phyloP scores from a whole-genome alignment of 2,113 vertebrate species.

The Melanotaenia duboulayi region DNA sequence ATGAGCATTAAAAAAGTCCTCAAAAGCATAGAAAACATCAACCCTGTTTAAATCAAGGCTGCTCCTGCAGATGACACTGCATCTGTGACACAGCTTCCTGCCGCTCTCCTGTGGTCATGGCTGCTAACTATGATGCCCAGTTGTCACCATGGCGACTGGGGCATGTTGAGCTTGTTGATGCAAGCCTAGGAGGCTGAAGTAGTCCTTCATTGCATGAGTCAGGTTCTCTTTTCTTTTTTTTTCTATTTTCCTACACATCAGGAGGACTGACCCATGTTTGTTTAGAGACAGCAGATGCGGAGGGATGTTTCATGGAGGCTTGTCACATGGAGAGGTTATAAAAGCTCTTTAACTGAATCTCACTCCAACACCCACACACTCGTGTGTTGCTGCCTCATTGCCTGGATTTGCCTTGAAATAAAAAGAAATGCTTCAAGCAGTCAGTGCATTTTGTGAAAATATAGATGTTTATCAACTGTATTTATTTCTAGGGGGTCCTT shows the following conservation, averaged over 20 bases:
- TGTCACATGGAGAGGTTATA: slow-evolving; percentile 20
- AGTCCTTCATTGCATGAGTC: slow-evolving; percentile 53
- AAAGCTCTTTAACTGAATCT: slow-evolving; percentile 11
- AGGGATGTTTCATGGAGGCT: neutral
- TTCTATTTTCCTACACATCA: slow-evolving; percentile 10
- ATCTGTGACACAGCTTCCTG: slow-evolving; percentile 14
- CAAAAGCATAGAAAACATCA: neutral
- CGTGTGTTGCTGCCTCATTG: neutral
- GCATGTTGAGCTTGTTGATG: slow-evolving; percentile 31
- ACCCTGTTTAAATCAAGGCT: neutral
- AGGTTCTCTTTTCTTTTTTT: slow-evolving; percentile 14
- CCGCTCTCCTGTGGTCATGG: slow-evolving; percentile 45
- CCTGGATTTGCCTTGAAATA: slow-evolving; percentile 3
- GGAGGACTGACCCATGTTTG: slow-evolving; percentile 30
- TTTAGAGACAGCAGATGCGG: slow-evolving; percentile 17
- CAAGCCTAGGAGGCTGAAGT: slow-evolving; percentile 47
- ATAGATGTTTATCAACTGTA: neutral
- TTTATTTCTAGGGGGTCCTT: no score
- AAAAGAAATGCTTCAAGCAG: neutral
- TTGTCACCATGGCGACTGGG: slow-evolving; percentile 72
- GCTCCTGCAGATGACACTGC: slow-evolving; percentile 4
- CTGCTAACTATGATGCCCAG: slow-evolving; percentile 34
- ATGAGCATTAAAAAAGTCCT: neutral
- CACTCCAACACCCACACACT: neutral
- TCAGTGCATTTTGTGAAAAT: neutral